Evolutionary conservation across 2,113 vertebrate species (phyloP).

Genomic region (Platichthys flesus): DNA sequence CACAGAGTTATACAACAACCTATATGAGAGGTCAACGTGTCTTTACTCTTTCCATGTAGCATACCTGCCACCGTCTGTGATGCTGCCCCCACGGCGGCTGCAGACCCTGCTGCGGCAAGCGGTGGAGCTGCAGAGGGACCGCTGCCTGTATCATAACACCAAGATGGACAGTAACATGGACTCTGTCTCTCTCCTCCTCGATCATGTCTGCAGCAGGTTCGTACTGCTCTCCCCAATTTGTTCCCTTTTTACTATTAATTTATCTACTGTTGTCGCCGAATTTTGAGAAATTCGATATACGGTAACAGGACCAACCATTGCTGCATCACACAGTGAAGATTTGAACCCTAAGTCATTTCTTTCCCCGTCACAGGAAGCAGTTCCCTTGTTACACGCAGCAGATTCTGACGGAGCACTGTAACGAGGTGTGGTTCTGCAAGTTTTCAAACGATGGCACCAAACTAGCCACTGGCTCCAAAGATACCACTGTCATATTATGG

Average conservation of each 20-base stretch:
- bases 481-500: constrained; percentile 99
- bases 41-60: constrained; percentile 77
- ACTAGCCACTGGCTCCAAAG: constrained; percentile 98
- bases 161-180: constrained; percentile 95
- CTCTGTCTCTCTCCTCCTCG: constrained; percentile 95
- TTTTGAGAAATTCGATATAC: background rate
- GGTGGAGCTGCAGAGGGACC: constrained; percentile 96
- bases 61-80: constrained; percentile 97
- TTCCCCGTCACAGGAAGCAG: constrained; percentile 88
- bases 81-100: constrained; percentile 96
- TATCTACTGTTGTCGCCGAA: background rate
- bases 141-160: constrained; percentile 99
- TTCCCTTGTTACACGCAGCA: constrained; percentile 99
- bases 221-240: constrained; percentile 7
- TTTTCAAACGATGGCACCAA: constrained; percentile 99
- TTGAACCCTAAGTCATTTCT: background rate
- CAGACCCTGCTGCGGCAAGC: constrained; percentile 97
- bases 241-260: too few relatives aligned
- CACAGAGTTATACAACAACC: background rate
- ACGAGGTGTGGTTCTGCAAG: constrained; percentile 99
- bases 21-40: background rate
- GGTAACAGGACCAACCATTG: background rate
- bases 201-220: constrained; percentile 98
- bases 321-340: background rate
- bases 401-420: constrained; percentile 99